Evolutionary conservation across 2,797 vertebrate species (phyloP), one percentile per base, ranked within the genome.

Genomic region (Mormyrops attenuatus): DNA sequence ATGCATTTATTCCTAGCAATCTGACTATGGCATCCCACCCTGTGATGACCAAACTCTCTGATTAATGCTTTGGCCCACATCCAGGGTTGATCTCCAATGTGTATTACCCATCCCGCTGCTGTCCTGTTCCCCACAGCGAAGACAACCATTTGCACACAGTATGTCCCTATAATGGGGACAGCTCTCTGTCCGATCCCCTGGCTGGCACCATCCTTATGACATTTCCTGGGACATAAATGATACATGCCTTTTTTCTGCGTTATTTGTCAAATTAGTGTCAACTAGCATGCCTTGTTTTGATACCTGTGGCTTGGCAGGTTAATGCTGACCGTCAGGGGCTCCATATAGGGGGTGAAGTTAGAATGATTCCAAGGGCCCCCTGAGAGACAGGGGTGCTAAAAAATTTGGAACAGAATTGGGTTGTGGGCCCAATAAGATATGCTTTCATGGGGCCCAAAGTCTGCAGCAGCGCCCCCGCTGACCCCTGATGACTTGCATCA

Each of bases 1-100:
- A 52, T 53, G 34, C 22, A 52, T 86, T 86, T 47, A 41, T 82
- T 82, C 77, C 73, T 85, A 50, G 50, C 44, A 53, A 52, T 47
- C 84, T 34, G 84, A 34, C 84, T 52, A 85, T 52, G 44, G 47
- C 17, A 30, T 47, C 73, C 77, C 41, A 82, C 77, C 77, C 77
- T 47, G 20, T 47, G 77, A 82, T 41, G 38, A 82, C 38, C 77
- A 47, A 38, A 15, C 38, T 47, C 77, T 41, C 77, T 47, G 77
- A 82, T 82, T 82, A 82, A 82, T 82, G 77, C 41, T 82, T 82
- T 82, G 77, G 77, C 77, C 41, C 77, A 82, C 77, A 82, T 38
- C 77, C 77, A 82, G 20, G 41, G 41, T 41, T 47, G 30, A 73
- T 73, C 66, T 73, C 66, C 13, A 38, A 5, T 15, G 13, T 73